Conservation (phyloP, 2,797 vertebrate species). For the Sphenopsis melanotis region DNA sequence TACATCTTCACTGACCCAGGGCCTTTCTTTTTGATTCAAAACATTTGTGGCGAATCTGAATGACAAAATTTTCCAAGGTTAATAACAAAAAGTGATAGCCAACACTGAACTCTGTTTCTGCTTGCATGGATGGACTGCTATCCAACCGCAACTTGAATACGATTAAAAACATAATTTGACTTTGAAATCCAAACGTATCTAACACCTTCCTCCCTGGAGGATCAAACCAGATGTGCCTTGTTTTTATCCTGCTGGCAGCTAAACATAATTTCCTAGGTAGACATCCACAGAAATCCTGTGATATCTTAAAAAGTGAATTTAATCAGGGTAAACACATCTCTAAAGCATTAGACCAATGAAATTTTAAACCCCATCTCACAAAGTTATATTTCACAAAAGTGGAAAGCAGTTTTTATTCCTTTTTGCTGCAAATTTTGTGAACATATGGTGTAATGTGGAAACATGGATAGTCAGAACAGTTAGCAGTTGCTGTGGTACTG, state of each 20-base stretch:
- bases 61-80: background rate
- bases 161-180: conserved; percentile 44
- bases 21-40: background rate
- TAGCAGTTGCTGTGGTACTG: conserved; percentile 76
- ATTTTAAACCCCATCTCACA: background rate
- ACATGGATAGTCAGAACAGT: conserved; percentile 67
- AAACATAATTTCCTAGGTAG: conserved; percentile 31
- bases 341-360: conserved; percentile 3
- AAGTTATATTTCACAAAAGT: background rate
- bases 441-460: conserved; percentile 69
- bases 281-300: background rate
- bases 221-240: conserved; percentile 46
- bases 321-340: background rate
- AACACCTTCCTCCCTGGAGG: conserved; percentile 29
- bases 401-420: conserved; percentile 29
- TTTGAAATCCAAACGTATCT: conserved; percentile 38
- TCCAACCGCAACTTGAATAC: background rate
- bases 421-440: conserved; percentile 54
- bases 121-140: background rate
- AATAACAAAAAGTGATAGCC: background rate
- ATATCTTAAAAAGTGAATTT: conserved; percentile 43
- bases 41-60: background rate
- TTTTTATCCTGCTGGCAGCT: conserved; percentile 27
- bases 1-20: background rate
- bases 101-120: background rate